Evolutionary conservation across 2,888 invertebrate genomes (phyloP), one percentile per base, ranked within the genome.

Genomic region (Habroteleia sp.): DNA sequence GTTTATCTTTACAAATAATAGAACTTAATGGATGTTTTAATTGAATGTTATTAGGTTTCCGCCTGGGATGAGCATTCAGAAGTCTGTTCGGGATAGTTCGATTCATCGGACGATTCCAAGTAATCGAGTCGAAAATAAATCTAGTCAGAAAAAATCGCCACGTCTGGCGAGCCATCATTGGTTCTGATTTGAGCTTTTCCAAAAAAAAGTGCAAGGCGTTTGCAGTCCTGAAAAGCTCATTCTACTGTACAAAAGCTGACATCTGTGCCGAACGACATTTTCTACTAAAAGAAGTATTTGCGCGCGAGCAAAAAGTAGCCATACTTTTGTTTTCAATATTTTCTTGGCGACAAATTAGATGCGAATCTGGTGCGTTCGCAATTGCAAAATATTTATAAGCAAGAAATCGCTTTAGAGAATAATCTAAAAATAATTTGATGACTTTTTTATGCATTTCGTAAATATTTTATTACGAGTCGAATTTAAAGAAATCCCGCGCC

Each of bases 11-110:
- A n/a, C n/a, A n/a, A n/a, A n/a, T n/a, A n/a, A n/a, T n/a, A n/a
- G n/a, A n/a, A n/a, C n/a, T n/a, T n/a, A n/a, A n/a, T n/a, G n/a
- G n/a, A n/a, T n/a, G n/a, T n/a, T n/a, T n/a, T 39, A 6, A 16
- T 39, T n/a, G 44, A 35, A 42, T 56, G 23, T 75, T 90, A 91
- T 0, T 89, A 96, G 96, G 94, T 95, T 35, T 91, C 93, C 29
- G 95, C 95, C 29, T 96, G 96, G 96, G 95, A 96, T 86, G 95
- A 95, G 65, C 95, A 95, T 89, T 95, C 95, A 2, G 95, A 95
- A 89, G 92, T 94, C 83, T 96, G 95, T 89, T 93, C 94, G 35
- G 95, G 94, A 83, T 95, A 90, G 90, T 77, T 71, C 37, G 71
- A 72, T 56, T 48, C 44, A 37, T 73, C 76, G 54, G 44, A 48